Evolutionary conservation across 2,797 vertebrate species (phyloP).

Genomic region (Limosa lapponica): DNA sequence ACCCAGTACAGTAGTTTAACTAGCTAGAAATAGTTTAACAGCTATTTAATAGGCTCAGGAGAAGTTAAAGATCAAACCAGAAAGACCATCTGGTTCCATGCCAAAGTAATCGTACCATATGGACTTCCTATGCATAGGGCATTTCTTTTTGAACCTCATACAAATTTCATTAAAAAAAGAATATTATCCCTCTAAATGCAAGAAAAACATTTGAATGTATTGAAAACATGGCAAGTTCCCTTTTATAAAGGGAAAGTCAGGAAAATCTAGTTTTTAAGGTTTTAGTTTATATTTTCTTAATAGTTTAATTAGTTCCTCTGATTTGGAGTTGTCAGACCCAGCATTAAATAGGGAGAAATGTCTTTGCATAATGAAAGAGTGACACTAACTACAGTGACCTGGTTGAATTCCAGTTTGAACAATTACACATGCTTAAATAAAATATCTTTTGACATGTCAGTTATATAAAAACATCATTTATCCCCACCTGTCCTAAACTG

Average conservation of each 20-base stretch:
- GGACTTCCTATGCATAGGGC: background rate
- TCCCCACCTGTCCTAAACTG: background rate
- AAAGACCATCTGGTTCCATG: background rate
- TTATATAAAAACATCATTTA: background rate
- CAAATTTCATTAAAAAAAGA: background rate
- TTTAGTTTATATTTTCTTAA: conserved; percentile 5
- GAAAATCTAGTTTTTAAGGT: conserved; percentile 19
- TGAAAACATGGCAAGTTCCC: background rate
- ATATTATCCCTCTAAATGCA: conserved; percentile 18
- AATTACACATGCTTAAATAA: background rate
- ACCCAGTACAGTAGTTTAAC: conserved; percentile 29
- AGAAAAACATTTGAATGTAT: background rate
- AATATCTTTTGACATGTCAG: background rate
- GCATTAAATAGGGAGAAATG: background rate
- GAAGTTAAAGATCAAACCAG: conserved; percentile 27
- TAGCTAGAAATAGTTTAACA: conserved; percentile 27
- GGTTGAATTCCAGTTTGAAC: background rate
- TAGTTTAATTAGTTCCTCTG: conserved; percentile 18
- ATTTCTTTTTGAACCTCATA: conserved; percentile 4
- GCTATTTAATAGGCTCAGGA: conserved; percentile 31
- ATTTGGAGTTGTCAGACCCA: background rate
- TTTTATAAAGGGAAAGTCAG: conserved; percentile 12
- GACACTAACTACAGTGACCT: background rate
- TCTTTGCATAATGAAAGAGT: background rate
- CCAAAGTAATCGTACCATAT: background rate